A percentile compares a stretch with the other conserved stretches of the same genome.
These are phyloP conservation scores for Gavia stellata DNA, from an alignment of 2,113 vertebrate species.

Conservation along the genomic window DNA sequence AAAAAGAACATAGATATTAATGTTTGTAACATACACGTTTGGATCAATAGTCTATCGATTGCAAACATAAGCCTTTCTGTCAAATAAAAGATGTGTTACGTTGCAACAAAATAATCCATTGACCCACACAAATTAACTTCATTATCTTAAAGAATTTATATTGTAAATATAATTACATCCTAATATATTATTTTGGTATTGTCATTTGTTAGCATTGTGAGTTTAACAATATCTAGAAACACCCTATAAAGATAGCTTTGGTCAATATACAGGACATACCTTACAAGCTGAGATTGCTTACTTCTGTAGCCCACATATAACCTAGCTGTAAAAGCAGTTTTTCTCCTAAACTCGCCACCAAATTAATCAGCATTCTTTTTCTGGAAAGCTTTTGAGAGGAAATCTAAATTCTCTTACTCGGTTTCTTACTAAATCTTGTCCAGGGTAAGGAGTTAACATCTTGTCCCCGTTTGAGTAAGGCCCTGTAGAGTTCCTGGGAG, in stretches of 20 bases:
- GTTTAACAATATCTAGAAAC: not conserved
- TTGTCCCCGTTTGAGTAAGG: not conserved
- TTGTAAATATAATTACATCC: not conserved
- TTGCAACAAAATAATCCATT: not conserved
- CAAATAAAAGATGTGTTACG: not conserved
- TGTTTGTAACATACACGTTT: not conserved
- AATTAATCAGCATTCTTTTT: not conserved
- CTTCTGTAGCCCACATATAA: not conserved
- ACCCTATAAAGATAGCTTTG: not conserved
- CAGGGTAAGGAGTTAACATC: not conserved
- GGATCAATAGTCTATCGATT: conserved; percentile 1
- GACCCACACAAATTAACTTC: not conserved
- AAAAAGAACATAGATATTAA: not conserved
- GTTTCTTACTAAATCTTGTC: not conserved
- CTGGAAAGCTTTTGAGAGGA: not conserved
- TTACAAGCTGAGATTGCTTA: not conserved
- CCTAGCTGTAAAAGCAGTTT: not conserved
- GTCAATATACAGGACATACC: not conserved
- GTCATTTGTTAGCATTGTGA: not conserved
- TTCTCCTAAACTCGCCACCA: not conserved
- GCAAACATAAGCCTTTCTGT: not conserved
- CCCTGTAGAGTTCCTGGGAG: not conserved
- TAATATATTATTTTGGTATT: not conserved
- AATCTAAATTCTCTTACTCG: not conserved
- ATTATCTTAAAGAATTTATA: not conserved